Conservation (phyloP, 2,113 vertebrate genomes). For the Prionailurus bengalensis region DNA sequence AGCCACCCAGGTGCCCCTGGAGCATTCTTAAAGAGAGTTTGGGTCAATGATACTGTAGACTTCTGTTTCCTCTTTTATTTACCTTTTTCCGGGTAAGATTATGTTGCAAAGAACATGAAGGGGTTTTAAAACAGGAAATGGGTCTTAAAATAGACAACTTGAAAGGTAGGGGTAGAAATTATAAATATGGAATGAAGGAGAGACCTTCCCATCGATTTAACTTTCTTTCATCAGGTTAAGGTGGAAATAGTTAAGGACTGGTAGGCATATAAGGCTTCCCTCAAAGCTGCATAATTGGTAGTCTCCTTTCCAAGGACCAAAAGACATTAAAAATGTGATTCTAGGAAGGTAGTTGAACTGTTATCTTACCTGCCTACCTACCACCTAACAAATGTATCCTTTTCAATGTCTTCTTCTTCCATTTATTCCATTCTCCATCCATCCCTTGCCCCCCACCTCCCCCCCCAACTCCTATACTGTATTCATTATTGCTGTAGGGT, state of each 20-base stretch:
- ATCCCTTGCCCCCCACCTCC: background rate
- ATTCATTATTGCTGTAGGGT: background rate
- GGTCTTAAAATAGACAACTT: background rate
- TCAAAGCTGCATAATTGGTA: background rate
- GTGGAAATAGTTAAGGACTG: background rate
- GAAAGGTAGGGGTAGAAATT: background rate
- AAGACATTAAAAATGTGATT: slow-evolving; percentile 38
- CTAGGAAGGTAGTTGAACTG: slow-evolving; percentile 31
- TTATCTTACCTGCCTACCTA: background rate
- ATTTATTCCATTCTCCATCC: background rate
- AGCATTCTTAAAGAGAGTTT: background rate
- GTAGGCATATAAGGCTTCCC: background rate
- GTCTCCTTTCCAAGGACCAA: slow-evolving; percentile 38
- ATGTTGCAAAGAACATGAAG: slow-evolving; percentile 7
- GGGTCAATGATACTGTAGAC: background rate
- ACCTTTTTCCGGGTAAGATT: background rate
- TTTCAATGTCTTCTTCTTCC: background rate
- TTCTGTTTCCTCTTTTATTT: slow-evolving; percentile 18
- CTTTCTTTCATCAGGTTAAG: background rate
- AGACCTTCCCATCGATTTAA: background rate
- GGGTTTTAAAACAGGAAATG: slow-evolving; percentile 47
- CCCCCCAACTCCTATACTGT: background rate
- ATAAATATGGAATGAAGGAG: background rate
- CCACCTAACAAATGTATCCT: background rate
- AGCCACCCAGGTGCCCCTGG: background rate